A percentile compares a stretch with the other conserved stretches of the same genome.
phyloP scores from a whole-genome alignment of 2,113 vertebrate species.

The Ochotona princeps region DNA sequence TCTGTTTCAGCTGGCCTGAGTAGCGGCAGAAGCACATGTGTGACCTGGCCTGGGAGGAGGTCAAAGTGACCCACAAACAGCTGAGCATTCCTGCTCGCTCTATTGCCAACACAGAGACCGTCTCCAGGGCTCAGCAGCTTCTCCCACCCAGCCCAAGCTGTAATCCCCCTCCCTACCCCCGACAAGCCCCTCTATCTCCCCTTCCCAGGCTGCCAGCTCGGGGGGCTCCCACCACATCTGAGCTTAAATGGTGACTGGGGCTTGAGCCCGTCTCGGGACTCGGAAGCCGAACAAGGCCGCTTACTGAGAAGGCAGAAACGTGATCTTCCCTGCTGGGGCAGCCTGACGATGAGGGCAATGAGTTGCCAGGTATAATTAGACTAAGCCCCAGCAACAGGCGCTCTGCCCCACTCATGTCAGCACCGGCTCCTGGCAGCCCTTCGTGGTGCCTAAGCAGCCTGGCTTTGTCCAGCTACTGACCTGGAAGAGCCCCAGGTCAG shows the following conservation, averaged over 20 bases:
- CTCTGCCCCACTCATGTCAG: background rate
- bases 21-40: conserved; percentile 45
- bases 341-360: background rate
- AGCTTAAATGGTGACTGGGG: too few species aligned
- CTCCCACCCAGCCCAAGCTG: background rate
- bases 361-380: conserved; percentile 61
- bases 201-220: too few species aligned
- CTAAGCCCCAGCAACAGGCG: conserved; percentile 38
- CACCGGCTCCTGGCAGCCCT: background rate
- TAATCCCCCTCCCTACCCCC: background rate
- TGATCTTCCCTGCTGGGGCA: background rate
- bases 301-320: background rate
- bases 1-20: conserved; percentile 58
- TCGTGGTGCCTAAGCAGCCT: background rate
- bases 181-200: background rate
- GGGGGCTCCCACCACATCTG: too few species aligned
- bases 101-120: conserved; percentile 23
- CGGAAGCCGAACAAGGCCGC: background rate
- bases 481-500: background rate
- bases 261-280: background rate
- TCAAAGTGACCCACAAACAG: conserved; percentile 73
- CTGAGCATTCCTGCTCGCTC: conserved; percentile 60
- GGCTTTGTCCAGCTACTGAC: background rate
- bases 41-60: conserved; percentile 69
- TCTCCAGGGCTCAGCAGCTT: conserved; percentile 49